A percentile compares a stretch with the other conserved stretches of the same genome.
Evolutionary conservation across 1,140 invertebrate species (phyloP).

Genomic region (Drosophila santomea): DNA sequence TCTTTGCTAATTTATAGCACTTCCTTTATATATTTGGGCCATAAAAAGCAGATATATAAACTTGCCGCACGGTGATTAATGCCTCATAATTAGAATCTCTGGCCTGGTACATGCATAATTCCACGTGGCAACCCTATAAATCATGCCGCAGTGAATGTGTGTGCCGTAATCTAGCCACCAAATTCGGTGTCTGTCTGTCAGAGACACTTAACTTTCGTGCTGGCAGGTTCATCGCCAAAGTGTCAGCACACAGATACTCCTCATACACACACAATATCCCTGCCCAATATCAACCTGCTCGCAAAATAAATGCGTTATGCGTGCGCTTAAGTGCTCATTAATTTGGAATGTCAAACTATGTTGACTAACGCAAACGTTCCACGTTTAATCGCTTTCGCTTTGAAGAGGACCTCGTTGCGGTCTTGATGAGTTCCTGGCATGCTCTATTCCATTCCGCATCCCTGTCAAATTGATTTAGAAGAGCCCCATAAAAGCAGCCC

Average conservation of each 20-base stretch:
- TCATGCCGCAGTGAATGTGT: slow-evolving; percentile 27
- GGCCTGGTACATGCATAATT: slow-evolving; percentile 36
- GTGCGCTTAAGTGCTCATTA: slow-evolving; percentile 81
- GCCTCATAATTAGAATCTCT: slow-evolving; percentile 46
- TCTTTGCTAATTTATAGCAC: slow-evolving; percentile 35
- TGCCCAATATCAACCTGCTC: not conserved
- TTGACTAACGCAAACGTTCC: slow-evolving; percentile 53
- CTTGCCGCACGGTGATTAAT: slow-evolving; percentile 43
- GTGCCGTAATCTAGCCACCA: slow-evolving; percentile 37
- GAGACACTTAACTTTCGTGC: slow-evolving; percentile 55
- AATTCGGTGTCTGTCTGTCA: slow-evolving; percentile 48
- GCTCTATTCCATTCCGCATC: slow-evolving; percentile 30
- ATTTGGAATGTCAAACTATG: slow-evolving; percentile 76
- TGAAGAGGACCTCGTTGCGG: slow-evolving; percentile 47
- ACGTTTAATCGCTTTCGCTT: slow-evolving; percentile 66
- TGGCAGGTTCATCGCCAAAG: slow-evolving; percentile 54
- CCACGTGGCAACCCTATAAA: slow-evolving; percentile 52
- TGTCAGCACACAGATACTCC: slow-evolving; percentile 19
- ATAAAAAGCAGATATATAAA: slow-evolving; percentile 53
- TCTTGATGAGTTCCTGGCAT: slow-evolving; percentile 30
- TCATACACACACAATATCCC: no score
- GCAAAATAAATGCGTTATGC: slow-evolving; percentile 77
- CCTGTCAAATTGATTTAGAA: slow-evolving; percentile 55
- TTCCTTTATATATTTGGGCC: slow-evolving; percentile 19
- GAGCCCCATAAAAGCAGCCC: slow-evolving; percentile 45